Base-by-base conservation (phyloP, 2,113 vertebrate species). In the Cavia aperea region DNA sequence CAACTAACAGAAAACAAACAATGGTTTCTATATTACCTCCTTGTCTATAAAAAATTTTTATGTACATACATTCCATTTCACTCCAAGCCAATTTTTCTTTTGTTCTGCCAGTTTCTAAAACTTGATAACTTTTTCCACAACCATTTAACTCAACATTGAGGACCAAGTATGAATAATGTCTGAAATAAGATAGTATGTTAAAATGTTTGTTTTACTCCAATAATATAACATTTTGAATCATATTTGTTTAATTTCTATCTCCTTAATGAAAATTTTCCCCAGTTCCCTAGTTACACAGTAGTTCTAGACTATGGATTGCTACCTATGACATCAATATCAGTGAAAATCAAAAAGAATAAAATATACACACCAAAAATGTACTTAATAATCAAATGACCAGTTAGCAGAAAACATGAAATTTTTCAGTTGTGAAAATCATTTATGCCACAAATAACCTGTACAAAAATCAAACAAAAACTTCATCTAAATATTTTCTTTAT, bases 401-500 rank as follows among this genome's bases (percentile, higher is more conserved):
- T 23, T 90, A 79, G 12, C 13, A 87, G 39, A 62, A 87, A 92
- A 89, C 43, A 21, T 89, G 26, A 90, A 90, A 31, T 18, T 58
- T 33, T 93, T 49, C 14, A 70, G 46, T 66, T 91, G 15, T 4
- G 0, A 0, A 0, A 54, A 36, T 65, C 0, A 0, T 68, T 86
- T 1, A 68, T 90, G 81, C 12, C 36, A 78, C 62, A 77, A 93
- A n/a, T 2, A 89, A 79, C 29, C 68, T 93, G 2, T 43, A 75
- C 16, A 94, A 36, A 91, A 95, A 92, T 95, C 49, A 94, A 68
- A 68, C 1, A 60, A 89, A 96, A 89, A 10, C 49, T 86, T 92
- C 92, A 81, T 23, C 4, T 5, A 90, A 94, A 73, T 65, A 16
- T 92, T 90, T 86, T 70, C 23, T 77, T 82, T 60, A 95, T 65